Conservation (phyloP, 2,797 vertebrate species). For the Sebastolobus alascanus region DNA sequence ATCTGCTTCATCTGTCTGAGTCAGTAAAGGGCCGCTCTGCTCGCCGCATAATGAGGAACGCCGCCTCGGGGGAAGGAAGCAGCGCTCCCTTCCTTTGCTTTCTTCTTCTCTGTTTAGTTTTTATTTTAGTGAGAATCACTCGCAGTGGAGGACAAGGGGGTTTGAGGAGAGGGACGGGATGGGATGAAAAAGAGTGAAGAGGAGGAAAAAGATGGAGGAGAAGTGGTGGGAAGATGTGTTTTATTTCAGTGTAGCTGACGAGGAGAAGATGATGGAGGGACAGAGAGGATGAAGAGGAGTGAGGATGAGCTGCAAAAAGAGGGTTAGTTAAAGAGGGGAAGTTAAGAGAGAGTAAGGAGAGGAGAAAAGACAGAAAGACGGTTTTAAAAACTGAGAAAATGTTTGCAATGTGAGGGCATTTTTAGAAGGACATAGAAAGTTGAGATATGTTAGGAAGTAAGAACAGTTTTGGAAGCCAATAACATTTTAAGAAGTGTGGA, state of each 20-base stretch:
- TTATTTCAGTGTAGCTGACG: background rate
- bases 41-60: constrained; percentile 64
- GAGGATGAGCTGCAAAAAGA: background rate
- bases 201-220: background rate
- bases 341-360: too few species aligned
- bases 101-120: constrained; percentile 39
- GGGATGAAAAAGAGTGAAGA: background rate
- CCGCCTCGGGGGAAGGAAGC: constrained; percentile 55
- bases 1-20: constrained; percentile 73
- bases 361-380: background rate
- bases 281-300: background rate
- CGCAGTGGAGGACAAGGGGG: background rate
- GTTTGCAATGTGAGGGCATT: too few species aligned
- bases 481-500: too few species aligned
- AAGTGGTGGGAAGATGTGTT: background rate
- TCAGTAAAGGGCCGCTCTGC: constrained; percentile 53
- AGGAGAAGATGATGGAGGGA: background rate
- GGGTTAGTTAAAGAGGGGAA: too few species aligned
- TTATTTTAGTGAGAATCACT: constrained; percentile 46
- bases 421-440: background rate
- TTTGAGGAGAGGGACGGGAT: background rate
- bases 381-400: background rate
- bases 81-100: constrained; percentile 29
- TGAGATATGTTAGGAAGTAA: background rate
- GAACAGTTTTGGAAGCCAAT: background rate